Evolutionary conservation across 2,888 invertebrate species (phyloP), one percentile per base, ranked within the genome.

Genomic region (Drosophila borealis): DNA sequence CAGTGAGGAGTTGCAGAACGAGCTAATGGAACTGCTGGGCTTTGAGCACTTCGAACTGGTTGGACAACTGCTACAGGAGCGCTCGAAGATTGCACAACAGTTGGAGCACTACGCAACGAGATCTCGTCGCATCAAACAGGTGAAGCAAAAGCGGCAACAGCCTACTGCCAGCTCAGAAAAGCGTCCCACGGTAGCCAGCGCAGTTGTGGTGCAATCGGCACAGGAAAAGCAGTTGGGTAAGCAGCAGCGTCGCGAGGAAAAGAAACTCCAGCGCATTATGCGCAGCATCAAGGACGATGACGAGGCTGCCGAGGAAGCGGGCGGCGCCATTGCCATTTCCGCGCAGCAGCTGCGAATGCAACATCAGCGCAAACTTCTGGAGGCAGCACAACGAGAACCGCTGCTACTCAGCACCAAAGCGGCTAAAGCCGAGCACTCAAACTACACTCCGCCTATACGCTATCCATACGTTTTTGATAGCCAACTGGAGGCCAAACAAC

Each of bases 381-480:
- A 91, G 53, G 83, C 80, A 25, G 88, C 89, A 1, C 89, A 91
- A 59, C 87, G 90, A 5, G 90, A 92, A 39, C 92, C 92, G 0
- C 37, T 93, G 0, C 74, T 92, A 10, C 83, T 80, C 4, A 70
- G 59, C 6, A 89, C 84, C 2, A 91, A 90, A 55, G 64, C 79
- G 0, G 39, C 64, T 0, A 91, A 88, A 42, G 79, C 82, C 4
- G 80, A 81, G 11, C 78, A 81, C 1, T 25, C 77, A 3, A 45
- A 55, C 85, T 93, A 53, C 88, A 93, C 92, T 93, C 93, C 90
- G 93, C 95, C 73, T 34, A 80, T 90, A 4, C 94, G 94, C 19
- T 98, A 95, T 92, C 98, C 98, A 0, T 96, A 96, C 92, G 98
- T 98, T 0, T 98, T 96, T 91, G 98, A 98, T 91, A 95, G 95